Percentiles rank a stretch among this genome's conserved stretches.
phyloP scores from a whole-genome alignment of 2,113 vertebrate genomes.

The Dipodomys spectabilis region DNA sequence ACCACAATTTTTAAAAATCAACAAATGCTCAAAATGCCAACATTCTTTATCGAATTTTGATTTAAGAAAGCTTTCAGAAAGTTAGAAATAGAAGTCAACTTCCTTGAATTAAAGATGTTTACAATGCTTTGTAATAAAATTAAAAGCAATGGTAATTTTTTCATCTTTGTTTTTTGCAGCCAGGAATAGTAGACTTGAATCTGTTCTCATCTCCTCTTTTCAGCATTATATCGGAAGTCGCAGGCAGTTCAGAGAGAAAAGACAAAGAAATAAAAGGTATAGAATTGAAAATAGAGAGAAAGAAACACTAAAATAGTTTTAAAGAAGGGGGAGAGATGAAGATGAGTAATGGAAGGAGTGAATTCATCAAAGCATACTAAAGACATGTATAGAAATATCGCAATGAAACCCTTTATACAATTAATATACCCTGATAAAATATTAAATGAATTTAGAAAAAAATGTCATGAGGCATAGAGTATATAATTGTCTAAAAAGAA shows the following conservation, averaged over 20 bases:
- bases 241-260: background rate
- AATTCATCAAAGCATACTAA: no score
- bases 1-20: background rate
- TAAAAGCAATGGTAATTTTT: background rate
- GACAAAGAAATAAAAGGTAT: background rate
- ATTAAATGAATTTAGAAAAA: background rate
- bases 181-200: background rate
- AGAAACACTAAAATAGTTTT: background rate
- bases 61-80: background rate
- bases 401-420: no score
- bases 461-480: background rate
- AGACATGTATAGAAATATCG: no score
- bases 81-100: background rate
- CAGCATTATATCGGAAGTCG: background rate
- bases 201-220: background rate
- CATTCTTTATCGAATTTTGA: background rate
- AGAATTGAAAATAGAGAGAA: background rate
- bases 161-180: background rate
- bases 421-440: no score
- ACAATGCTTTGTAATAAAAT: background rate
- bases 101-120: background rate
- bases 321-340: no score
- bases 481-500: background rate
- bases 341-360: no score
- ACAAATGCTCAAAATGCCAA: background rate